Conservation (phyloP, 2,888 invertebrate species). For the Cartodere bifasciata region DNA sequence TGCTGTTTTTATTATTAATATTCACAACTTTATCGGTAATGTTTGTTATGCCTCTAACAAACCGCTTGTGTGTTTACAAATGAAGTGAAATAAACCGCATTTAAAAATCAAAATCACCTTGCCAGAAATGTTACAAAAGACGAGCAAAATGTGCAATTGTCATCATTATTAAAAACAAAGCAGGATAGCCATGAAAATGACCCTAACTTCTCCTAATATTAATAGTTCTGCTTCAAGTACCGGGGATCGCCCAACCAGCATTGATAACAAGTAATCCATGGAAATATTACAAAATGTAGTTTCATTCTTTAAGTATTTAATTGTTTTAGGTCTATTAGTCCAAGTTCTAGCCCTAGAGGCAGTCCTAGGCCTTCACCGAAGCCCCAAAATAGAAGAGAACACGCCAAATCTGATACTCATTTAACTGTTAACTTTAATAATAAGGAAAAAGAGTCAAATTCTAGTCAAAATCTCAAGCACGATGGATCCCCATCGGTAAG, state of each 20-base stretch:
- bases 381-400: constrained; percentile 30
- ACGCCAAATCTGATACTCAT: constrained; percentile 25
- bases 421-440: constrained; percentile 24
- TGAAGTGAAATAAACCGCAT: too few relatives aligned
- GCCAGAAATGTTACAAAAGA: too few relatives aligned
- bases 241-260: too few relatives aligned
- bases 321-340: constrained; percentile 29
- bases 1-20: too few relatives aligned
- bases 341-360: constrained; percentile 35
- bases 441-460: too few relatives aligned
- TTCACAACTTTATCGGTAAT: too few relatives aligned
- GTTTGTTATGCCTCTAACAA: too few relatives aligned
- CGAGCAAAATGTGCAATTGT: too few relatives aligned
- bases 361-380: constrained; percentile 42
- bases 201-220: constrained; percentile 20
- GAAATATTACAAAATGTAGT: constrained; percentile 3
- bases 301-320: too few relatives aligned
- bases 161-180: background rate
- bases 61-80: too few relatives aligned
- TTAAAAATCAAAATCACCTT: too few relatives aligned
- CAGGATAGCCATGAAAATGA: constrained; percentile 18
- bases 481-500: constrained; percentile 26
- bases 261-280: constrained; percentile 10
- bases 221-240: constrained; percentile 6
- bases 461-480: constrained; percentile 14